Evolutionary conservation across 2,113 vertebrate species (phyloP).

Genomic region (Poicephalus meyeri): DNA sequence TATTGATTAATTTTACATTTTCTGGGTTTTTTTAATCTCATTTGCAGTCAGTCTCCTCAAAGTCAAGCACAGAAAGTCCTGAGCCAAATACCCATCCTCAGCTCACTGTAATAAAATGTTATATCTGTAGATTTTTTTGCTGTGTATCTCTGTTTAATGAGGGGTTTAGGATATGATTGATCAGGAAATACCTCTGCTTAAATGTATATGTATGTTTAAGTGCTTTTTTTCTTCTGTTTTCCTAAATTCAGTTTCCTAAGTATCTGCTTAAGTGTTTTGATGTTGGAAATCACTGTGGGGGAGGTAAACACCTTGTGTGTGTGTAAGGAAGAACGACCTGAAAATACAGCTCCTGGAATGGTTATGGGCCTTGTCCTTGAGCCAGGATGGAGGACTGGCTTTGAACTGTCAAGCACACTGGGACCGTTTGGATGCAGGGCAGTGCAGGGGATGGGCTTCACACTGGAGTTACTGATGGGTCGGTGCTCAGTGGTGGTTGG

Average conservation of each 20-base stretch:
- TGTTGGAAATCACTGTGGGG: background rate
- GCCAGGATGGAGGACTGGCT: background rate
- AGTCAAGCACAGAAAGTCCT: slow-evolving; percentile 3
- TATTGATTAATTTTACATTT: slow-evolving; percentile 9
- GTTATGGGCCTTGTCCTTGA: rapidly evolving
- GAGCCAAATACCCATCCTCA: slow-evolving; percentile 9
- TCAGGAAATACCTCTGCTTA: background rate
- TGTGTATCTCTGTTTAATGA: background rate
- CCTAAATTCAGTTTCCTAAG: background rate
- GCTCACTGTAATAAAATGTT: slow-evolving; percentile 47
- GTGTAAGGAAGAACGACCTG: background rate
- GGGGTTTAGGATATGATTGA: background rate
- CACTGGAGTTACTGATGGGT: background rate
- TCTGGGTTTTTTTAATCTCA: slow-evolving; percentile 12
- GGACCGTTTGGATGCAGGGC: rapidly evolving
- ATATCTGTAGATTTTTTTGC: background rate
- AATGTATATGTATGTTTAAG: background rate
- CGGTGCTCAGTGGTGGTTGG: rapidly evolving
- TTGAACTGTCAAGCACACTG: background rate
- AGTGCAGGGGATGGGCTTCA: background rate
- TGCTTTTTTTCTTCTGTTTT: background rate
- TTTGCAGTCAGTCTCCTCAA: slow-evolving; percentile 33
- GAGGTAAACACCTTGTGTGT: rapidly evolving
- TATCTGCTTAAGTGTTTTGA: background rate
- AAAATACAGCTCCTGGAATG: background rate